Evolutionary conservation across 2,888 invertebrate genomes (phyloP).

Genomic region (Drosophila lacicola): DNA sequence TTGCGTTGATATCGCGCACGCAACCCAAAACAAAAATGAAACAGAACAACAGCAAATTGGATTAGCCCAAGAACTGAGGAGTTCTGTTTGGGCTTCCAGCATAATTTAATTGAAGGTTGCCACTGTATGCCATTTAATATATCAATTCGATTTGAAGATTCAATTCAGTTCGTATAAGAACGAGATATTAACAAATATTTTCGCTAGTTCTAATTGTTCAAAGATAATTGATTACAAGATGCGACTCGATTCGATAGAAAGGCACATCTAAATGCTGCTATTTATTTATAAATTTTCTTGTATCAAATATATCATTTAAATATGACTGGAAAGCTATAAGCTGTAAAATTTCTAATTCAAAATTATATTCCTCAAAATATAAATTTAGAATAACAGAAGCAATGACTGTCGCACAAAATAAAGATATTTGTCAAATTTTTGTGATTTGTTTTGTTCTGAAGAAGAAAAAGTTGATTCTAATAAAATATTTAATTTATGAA

Average conservation of each 20-base stretch:
- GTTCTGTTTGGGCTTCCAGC: slow-evolving; percentile 1
- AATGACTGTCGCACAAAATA: background rate
- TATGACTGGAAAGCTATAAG: too few relatives aligned
- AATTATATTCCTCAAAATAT: background rate
- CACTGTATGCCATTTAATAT: slow-evolving; percentile 20
- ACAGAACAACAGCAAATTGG: slow-evolving; percentile 34
- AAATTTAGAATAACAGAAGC: background rate
- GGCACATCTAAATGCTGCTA: background rate
- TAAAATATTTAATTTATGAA: too few relatives aligned
- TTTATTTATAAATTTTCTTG: background rate
- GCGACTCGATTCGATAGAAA: too few relatives aligned
- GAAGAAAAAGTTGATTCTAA: background rate
- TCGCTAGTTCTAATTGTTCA: background rate
- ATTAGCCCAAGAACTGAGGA: slow-evolving; percentile 17
- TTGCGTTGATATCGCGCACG: slow-evolving; percentile 81
- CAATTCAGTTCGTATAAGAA: background rate
- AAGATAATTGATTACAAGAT: background rate
- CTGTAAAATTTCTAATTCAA: too few relatives aligned
- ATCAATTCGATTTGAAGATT: slow-evolving; percentile 27
- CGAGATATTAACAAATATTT: background rate
- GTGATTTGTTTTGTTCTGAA: background rate
- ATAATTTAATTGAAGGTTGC: slow-evolving; percentile 43
- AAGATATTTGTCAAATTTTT: background rate
- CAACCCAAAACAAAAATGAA: slow-evolving; percentile 61
- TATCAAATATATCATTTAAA: too few relatives aligned